phyloP scores from a whole-genome alignment of 2,888 invertebrate genomes.

The Andrena bucephala region DNA sequence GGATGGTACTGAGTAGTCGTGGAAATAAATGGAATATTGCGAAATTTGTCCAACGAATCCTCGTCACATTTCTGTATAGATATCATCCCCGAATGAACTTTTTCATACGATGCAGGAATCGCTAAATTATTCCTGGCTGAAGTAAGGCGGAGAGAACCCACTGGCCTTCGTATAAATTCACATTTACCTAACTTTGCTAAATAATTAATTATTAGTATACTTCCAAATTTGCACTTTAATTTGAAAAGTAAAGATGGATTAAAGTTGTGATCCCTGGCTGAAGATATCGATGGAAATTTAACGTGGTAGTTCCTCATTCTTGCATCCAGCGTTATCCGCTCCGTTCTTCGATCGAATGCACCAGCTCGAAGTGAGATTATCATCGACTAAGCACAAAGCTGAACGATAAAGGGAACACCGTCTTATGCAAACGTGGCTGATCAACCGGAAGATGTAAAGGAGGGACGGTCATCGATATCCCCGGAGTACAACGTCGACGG shows the following conservation, averaged over 20 bases:
- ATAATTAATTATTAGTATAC: constrained; percentile 5
- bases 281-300: background rate
- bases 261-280: background rate
- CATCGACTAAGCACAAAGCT: background rate
- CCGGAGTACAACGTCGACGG: constrained; percentile 2
- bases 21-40: background rate
- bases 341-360: background rate
- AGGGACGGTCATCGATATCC: constrained; percentile 7
- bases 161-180: background rate
- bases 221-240: background rate
- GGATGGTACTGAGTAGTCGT: background rate
- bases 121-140: too few relatives aligned
- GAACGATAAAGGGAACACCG: background rate
- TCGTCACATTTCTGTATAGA: background rate
- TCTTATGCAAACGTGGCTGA: constrained; percentile 11
- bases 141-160: too few relatives aligned
- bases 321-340: background rate
- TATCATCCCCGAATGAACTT: background rate
- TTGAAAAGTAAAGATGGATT: background rate
- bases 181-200: background rate
- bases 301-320: background rate
- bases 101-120: too few relatives aligned
- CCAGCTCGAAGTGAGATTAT: constrained; percentile 1
- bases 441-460: constrained; percentile 21
- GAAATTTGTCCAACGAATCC: background rate